Conservation (phyloP, 2,797 vertebrate species). For the Coccyzus lansbergi region DNA sequence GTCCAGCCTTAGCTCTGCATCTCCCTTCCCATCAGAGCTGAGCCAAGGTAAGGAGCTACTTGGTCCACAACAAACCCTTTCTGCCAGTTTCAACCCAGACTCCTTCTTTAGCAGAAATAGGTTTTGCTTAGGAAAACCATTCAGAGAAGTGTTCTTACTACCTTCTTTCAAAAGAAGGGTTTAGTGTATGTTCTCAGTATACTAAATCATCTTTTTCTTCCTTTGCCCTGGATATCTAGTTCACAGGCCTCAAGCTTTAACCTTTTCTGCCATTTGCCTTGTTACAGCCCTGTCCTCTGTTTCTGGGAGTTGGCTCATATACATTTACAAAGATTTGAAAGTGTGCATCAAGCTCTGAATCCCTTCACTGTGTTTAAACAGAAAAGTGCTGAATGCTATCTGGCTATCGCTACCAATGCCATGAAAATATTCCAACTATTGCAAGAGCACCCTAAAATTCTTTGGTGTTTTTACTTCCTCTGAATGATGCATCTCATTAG, state of each 20-base stretch:
- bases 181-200: neutral
- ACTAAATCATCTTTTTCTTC: neutral
- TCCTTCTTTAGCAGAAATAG: neutral
- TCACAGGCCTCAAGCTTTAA: neutral
- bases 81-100: fast-evolving
- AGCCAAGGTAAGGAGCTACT: fast-evolving
- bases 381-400: neutral
- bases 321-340: neutral
- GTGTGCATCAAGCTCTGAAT: neutral
- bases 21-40: fast-evolving
- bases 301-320: neutral
- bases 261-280: neutral
- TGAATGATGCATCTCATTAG: neutral
- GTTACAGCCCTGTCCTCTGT: neutral
- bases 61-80: fast-evolving
- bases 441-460: neutral
- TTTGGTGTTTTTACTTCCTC: neutral
- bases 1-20: fast-evolving
- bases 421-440: neutral
- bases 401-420: fast-evolving
- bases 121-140: neutral
- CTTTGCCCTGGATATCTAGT: fast-evolving
- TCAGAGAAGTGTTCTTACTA: neutral
- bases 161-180: neutral
- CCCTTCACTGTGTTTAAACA: neutral